phyloP scores from a whole-genome alignment of 1,140 invertebrate genomes.

The Reticulitermes speratus region DNA sequence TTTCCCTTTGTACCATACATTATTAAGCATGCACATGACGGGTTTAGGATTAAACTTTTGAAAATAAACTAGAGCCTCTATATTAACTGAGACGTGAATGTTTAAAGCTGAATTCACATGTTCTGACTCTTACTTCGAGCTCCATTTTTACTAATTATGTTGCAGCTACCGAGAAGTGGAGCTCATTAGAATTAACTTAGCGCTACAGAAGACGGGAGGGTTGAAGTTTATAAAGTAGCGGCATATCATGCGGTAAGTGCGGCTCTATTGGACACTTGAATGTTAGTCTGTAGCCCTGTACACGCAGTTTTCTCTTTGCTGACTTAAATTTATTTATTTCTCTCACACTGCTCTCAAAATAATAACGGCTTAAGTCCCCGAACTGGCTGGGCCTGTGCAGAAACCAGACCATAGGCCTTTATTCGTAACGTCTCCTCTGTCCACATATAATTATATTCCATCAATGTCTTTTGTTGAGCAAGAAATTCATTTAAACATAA shows the following conservation, averaged over 20 bases:
- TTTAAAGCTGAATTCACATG: neutral
- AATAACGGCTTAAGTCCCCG: neutral
- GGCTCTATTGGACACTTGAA: neutral
- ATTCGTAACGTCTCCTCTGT: no score
- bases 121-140: neutral
- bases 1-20: neutral
- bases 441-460: no score
- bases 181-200: constrained; percentile 12
- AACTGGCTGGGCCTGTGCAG: no score
- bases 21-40: neutral
- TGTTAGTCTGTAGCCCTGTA: neutral
- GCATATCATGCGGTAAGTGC: neutral
- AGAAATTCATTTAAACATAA: no score
- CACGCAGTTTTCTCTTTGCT: neutral
- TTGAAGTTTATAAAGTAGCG: neutral
- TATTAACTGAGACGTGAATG: neutral
- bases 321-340: neutral
- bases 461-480: no score
- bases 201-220: neutral
- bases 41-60: neutral
- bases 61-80: neutral
- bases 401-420: no score
- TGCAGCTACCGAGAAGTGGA: neutral
- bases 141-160: constrained; percentile 18
- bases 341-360: neutral